These are phyloP conservation scores for Papilio machaon DNA, from an alignment of 1,140 invertebrate species.

Conservation along the genomic window DNA sequence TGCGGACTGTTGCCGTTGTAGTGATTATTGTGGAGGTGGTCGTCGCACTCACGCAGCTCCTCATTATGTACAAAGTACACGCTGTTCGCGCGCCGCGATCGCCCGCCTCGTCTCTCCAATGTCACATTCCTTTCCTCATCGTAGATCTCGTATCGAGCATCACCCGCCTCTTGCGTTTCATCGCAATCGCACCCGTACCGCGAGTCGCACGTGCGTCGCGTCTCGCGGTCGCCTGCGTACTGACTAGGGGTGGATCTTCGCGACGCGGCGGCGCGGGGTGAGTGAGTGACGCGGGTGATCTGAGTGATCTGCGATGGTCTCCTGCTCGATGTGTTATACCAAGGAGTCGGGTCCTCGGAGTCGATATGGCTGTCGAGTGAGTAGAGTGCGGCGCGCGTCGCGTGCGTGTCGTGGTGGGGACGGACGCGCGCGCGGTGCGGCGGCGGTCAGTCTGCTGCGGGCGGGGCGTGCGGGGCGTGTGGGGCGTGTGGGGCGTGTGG, in stretches of 20 bases:
- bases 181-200: neutral
- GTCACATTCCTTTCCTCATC: neutral
- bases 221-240: neutral
- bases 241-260: neutral
- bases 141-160: neutral
- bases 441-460: slow-evolving; percentile 32
- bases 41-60: neutral
- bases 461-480: slow-evolving; percentile 22
- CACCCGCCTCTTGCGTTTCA: neutral
- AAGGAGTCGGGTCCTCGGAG: neutral
- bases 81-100: slow-evolving; percentile 8
- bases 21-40: neutral
- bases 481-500: neutral
- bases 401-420: slow-evolving; percentile 23
- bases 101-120: neutral
- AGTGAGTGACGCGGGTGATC: slow-evolving; percentile 5
- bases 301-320: neutral
- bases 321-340: neutral
- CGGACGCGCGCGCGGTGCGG: slow-evolving; percentile 34
- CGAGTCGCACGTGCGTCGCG: neutral
- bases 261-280: slow-evolving; percentile 21
- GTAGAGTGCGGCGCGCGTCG: slow-evolving; percentile 6
- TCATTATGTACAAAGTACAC: slow-evolving; percentile 13
- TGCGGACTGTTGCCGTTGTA: slow-evolving; percentile 24
- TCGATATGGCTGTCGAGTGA: neutral